These are phyloP conservation scores for Rhagoletis zephyria DNA, from an alignment of 1,140 invertebrate genomes.

Conservation along the genomic window DNA sequence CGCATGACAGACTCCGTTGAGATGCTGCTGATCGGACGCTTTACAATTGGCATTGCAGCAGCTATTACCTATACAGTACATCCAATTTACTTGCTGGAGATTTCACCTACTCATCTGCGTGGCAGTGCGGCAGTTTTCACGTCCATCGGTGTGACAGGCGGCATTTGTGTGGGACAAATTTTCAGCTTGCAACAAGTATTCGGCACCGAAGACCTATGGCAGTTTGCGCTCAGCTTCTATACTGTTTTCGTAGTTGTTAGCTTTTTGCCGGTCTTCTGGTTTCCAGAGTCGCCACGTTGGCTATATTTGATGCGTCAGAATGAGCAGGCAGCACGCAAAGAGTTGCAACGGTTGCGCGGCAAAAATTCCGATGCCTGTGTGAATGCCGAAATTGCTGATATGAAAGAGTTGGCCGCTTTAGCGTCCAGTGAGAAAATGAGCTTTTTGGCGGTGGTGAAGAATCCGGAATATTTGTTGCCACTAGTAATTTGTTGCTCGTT, in stretches of 20 bases:
- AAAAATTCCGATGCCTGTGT: slow-evolving; percentile 66
- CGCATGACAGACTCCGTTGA: slow-evolving; percentile 80
- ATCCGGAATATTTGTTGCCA: slow-evolving; percentile 78
- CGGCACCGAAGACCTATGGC: slow-evolving; percentile 79
- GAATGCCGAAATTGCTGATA: slow-evolving; percentile 73
- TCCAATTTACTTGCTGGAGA: slow-evolving; percentile 89
- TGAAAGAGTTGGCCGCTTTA: slow-evolving; percentile 59
- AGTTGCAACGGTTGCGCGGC: slow-evolving; percentile 60
- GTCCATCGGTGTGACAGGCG: slow-evolving; percentile 87
- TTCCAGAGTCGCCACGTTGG: slow-evolving; percentile 90
- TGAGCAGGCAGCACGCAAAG: slow-evolving; percentile 75
- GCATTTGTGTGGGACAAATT: slow-evolving; percentile 87
- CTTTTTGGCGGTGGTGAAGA: slow-evolving; percentile 75
- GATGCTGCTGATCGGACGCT: slow-evolving; percentile 80
- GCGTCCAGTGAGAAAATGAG: slow-evolving; percentile 70
- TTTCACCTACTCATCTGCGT: slow-evolving; percentile 82
- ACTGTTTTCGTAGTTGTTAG: slow-evolving; percentile 76
- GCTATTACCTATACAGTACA: slow-evolving; percentile 85
- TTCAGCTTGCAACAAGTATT: slow-evolving; percentile 63
- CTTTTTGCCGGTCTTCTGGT: slow-evolving; percentile 76
- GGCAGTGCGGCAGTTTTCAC: slow-evolving; percentile 88
- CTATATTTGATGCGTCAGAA: slow-evolving; percentile 80
- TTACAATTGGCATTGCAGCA: slow-evolving; percentile 80
- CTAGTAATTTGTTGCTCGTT: slow-evolving; percentile 81
- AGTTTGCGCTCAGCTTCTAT: slow-evolving; percentile 80